Conservation (phyloP, 2,797 vertebrate species). For the Gymnoscopelus braueri region DNA sequence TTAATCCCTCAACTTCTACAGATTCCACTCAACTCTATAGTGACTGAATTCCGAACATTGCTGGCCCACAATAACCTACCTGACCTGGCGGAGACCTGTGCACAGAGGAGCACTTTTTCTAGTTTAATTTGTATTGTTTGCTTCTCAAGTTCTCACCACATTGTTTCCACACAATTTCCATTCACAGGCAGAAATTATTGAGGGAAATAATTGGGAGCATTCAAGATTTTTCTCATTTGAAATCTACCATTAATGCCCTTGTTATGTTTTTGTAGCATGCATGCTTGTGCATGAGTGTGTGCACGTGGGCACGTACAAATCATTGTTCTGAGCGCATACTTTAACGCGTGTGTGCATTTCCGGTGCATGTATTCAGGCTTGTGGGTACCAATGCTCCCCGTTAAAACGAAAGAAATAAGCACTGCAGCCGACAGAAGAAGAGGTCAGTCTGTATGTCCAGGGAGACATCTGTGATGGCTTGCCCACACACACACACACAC, state of each 20-base stretch:
- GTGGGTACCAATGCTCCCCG: not conserved
- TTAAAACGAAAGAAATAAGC: slow-evolving; percentile 16
- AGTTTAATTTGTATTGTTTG: slow-evolving; percentile 33
- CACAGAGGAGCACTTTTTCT: too few relatives aligned
- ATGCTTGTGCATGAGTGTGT: not conserved
- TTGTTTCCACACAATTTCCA: slow-evolving; percentile 40
- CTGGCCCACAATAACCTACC: too few relatives aligned
- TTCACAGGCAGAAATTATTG: slow-evolving; percentile 45
- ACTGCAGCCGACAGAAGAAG: slow-evolving; percentile 6
- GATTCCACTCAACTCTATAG: too few relatives aligned
- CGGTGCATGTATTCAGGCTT: not conserved
- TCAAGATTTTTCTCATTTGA: slow-evolving; percentile 30
- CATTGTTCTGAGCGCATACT: too few relatives aligned
- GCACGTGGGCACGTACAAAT: too few relatives aligned
- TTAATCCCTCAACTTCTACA: too few relatives aligned
- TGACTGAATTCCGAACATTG: too few relatives aligned
- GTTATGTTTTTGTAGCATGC: not conserved
- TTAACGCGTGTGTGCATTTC: not conserved
- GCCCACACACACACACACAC: slow-evolving; percentile 42
- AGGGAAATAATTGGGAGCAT: slow-evolving; percentile 37
- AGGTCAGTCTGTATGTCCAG: slow-evolving; percentile 36
- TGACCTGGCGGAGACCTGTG: too few relatives aligned
- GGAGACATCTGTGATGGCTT: slow-evolving; percentile 35
- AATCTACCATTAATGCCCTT: slow-evolving; percentile 18
- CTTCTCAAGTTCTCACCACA: slow-evolving; percentile 17